Evolutionary conservation across 2,888 invertebrate genomes (phyloP).

Genomic region (Nymphalis urticae): DNA sequence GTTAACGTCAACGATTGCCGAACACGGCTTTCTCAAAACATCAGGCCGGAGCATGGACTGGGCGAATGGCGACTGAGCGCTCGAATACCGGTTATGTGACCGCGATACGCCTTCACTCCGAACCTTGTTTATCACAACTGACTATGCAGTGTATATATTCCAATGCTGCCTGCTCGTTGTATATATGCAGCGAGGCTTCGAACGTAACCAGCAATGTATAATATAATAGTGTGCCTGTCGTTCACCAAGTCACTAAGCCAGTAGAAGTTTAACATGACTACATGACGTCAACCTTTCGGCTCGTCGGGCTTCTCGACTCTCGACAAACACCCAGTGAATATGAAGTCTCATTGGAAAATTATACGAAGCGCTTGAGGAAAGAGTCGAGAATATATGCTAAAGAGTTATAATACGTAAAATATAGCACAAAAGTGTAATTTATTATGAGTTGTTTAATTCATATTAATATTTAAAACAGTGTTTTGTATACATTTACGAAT

Average conservation of each 20-base stretch:
- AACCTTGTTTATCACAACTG: slow-evolving; percentile 48
- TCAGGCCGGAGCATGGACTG: slow-evolving; percentile 59
- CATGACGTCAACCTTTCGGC: slow-evolving; percentile 80
- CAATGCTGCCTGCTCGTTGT: slow-evolving; percentile 54
- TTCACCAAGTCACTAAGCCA: slow-evolving; percentile 40
- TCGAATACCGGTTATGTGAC: slow-evolving; percentile 81
- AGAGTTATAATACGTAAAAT: slow-evolving; percentile 3
- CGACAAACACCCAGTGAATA: slow-evolving; percentile 70
- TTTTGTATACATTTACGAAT: background rate
- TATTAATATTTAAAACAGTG: background rate
- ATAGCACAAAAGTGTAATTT: background rate
- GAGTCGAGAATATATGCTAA: slow-evolving; percentile 37
- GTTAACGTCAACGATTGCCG: slow-evolving; percentile 70
- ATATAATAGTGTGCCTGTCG: slow-evolving; percentile 34
- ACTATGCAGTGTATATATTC: slow-evolving; percentile 47
- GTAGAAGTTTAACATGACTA: slow-evolving; percentile 70
- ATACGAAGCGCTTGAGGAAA: slow-evolving; percentile 61
- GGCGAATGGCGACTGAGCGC: slow-evolving; percentile 68
- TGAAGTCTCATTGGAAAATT: slow-evolving; percentile 71
- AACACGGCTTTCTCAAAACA: slow-evolving; percentile 80
- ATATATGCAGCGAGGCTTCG: slow-evolving; percentile 33
- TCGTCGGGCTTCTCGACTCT: slow-evolving; percentile 77
- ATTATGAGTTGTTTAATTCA: background rate
- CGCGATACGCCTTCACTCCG: slow-evolving; percentile 73
- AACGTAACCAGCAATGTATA: slow-evolving; percentile 57